phyloP scores from a whole-genome alignment of 2,113 vertebrate species.

The Pachypanchax playfairii region DNA sequence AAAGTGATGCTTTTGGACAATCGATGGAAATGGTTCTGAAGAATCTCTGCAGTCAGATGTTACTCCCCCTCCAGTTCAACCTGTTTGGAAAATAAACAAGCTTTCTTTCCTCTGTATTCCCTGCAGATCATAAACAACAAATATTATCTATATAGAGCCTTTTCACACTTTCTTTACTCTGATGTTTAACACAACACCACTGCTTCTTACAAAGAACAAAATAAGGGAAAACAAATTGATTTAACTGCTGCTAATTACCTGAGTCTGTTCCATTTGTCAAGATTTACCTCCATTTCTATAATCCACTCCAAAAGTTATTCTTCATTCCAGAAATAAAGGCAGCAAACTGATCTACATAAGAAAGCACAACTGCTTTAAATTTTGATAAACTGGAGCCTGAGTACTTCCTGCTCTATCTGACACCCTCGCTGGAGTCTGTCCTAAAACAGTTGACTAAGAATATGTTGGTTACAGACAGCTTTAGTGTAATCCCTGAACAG shows the following conservation, averaged over 20 bases:
- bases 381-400: too few species aligned
- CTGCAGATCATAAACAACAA: too few species aligned
- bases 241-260: neutral
- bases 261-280: neutral
- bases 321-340: conserved; percentile 18
- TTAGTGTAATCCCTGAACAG: neutral
- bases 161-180: too few species aligned
- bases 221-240: conserved; percentile 8
- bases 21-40: too few species aligned
- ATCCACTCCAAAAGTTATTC: conserved; percentile 29
- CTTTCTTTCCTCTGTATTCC: too few species aligned
- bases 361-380: too few species aligned
- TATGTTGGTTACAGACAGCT: neutral
- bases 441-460: neutral
- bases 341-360: conserved; percentile 2
- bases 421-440: conserved; percentile 13
- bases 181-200: too few species aligned
- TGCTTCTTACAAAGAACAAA: conserved; percentile 9
- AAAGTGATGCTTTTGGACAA: too few species aligned
- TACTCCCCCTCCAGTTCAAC: too few species aligned
- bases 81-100: too few species aligned
- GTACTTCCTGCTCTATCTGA: conserved; percentile 52
- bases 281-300: conserved; percentile 35
- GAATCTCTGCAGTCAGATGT: too few species aligned
- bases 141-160: too few species aligned